phyloP scores from a whole-genome alignment of 2,113 vertebrate genomes.

The Columba livia region DNA sequence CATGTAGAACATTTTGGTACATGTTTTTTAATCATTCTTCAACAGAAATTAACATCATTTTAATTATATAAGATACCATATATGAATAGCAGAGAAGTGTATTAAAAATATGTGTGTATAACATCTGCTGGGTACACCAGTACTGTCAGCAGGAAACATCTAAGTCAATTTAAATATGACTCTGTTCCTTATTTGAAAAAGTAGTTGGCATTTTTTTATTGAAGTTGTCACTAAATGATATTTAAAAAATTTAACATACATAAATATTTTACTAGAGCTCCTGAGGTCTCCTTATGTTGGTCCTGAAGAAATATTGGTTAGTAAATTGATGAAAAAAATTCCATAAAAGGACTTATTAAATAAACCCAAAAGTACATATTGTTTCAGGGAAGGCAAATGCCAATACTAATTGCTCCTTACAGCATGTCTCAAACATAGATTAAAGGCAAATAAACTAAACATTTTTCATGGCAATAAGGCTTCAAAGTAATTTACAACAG shows the following conservation, averaged over 20 bases:
- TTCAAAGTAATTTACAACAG: not conserved
- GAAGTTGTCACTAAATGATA: constrained; percentile 15
- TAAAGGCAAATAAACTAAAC: constrained; percentile 7
- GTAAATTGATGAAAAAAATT: constrained; percentile 23
- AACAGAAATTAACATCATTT: not conserved
- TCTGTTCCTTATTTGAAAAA: constrained; percentile 4
- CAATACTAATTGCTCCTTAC: constrained; percentile 3
- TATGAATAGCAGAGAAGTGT: not conserved
- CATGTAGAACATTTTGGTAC: not conserved
- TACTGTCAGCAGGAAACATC: not conserved
- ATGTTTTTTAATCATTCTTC: not conserved
- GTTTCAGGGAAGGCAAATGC: not conserved
- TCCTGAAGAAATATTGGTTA: constrained; percentile 8
- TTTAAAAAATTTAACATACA: constrained; percentile 52
- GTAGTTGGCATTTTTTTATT: not conserved
- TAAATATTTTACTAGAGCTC: constrained; percentile 49
- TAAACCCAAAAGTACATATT: not conserved
- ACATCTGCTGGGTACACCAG: not conserved
- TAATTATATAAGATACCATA: not conserved
- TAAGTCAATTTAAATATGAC: not conserved
- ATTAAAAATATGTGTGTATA: not conserved
- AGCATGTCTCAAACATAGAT: constrained; percentile 6
- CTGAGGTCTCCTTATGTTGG: not conserved
- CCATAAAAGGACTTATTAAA: not conserved
- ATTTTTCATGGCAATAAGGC: not conserved